Evolutionary conservation across 2,113 vertebrate species (phyloP).

Genomic region (Tyto alba): DNA sequence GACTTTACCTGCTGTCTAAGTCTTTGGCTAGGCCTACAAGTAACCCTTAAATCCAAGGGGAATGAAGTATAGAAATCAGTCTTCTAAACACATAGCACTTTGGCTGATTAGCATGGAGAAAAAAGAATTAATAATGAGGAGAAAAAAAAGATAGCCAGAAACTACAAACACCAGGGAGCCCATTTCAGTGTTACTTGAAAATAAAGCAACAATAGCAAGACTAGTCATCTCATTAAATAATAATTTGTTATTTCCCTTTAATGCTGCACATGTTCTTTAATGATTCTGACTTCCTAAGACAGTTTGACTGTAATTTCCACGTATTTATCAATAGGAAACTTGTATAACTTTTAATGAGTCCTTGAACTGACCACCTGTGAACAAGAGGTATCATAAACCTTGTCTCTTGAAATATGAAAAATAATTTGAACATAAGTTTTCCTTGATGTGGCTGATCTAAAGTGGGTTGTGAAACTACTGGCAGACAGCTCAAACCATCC

Average conservation of each 20-base stretch:
- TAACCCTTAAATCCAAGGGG: constrained; percentile 30
- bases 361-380: constrained; percentile 62
- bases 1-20: constrained; percentile 73
- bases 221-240: constrained; percentile 77
- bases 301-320: constrained; percentile 46
- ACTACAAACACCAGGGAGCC: constrained; percentile 72
- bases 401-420: constrained; percentile 31
- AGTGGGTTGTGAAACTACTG: background rate
- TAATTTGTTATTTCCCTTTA: constrained; percentile 70
- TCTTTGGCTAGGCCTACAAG: constrained; percentile 1
- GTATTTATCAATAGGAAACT: constrained; percentile 67
- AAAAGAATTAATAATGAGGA: constrained; percentile 71
- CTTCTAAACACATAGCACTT: constrained; percentile 30
- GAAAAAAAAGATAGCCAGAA: constrained; percentile 69
- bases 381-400: constrained; percentile 27
- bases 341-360: constrained; percentile 71
- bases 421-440: background rate
- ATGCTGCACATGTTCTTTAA: constrained; percentile 59
- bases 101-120: constrained; percentile 62
- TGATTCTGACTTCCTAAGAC: constrained; percentile 63
- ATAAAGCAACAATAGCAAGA: constrained; percentile 70
- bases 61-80: constrained; percentile 36
- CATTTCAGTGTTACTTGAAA: constrained; percentile 63
- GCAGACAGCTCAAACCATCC: background rate
- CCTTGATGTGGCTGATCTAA: constrained; percentile 1